Conservation (phyloP, 2,113 vertebrate genomes). For the Sceloporus undulatus region DNA sequence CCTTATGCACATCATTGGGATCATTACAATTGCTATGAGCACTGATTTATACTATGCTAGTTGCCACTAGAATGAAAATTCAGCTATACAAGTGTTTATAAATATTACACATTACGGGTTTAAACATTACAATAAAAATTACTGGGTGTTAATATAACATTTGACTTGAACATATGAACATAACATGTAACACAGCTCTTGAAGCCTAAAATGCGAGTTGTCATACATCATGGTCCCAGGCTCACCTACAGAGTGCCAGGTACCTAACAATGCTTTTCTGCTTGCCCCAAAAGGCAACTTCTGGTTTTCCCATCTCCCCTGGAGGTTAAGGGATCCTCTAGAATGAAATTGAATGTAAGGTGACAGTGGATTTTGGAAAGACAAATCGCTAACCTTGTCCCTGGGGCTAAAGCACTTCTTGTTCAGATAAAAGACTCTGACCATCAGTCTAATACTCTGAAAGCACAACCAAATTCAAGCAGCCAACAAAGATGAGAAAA, state of each 20-base stretch:
- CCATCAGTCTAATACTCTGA: neutral
- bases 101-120: too few relatives aligned
- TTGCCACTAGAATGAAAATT: too few relatives aligned
- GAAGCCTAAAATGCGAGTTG: neutral
- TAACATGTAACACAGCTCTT: neutral
- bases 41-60: neutral
- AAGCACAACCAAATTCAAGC: constrained; percentile 3
- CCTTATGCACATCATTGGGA: neutral
- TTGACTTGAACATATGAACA: neutral
- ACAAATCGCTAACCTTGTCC: neutral
- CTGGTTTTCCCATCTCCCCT: neutral
- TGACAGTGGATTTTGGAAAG: neutral
- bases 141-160: neutral
- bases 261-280: neutral
- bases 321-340: neutral
- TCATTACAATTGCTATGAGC: neutral
- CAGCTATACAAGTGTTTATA: too few relatives aligned
- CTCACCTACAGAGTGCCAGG: neutral
- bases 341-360: neutral
- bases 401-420: neutral
- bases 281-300: neutral
- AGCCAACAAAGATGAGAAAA: neutral
- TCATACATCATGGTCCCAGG: neutral
- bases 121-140: neutral
- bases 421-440: neutral